Percentiles rank a stretch among this genome's conserved stretches.
These are phyloP conservation scores for Thomomys bottae DNA, from an alignment of 2,113 vertebrate genomes.

Conservation along the genomic window DNA sequence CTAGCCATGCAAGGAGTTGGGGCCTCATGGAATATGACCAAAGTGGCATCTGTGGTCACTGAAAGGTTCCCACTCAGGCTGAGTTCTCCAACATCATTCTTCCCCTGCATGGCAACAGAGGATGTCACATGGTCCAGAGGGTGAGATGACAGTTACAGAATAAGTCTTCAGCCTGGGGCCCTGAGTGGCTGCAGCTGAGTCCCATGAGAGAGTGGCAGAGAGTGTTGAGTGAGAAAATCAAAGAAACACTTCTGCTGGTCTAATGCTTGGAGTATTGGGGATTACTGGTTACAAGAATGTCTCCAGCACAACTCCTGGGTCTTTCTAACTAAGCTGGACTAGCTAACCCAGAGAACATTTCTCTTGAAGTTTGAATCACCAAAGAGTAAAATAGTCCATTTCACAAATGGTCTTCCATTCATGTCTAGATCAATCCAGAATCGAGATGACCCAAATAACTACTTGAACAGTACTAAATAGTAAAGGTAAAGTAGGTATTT, in stretches of 20 bases:
- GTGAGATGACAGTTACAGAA: not conserved
- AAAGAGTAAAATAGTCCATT: not conserved
- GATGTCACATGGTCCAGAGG: not conserved
- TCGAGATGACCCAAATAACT: not conserved
- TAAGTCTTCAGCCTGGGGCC: not conserved
- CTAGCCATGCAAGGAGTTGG: too few species aligned
- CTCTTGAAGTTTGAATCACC: not conserved
- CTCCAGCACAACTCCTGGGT: not conserved
- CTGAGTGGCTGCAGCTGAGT: not conserved
- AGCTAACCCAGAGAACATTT: not conserved
- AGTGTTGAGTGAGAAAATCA: not conserved
- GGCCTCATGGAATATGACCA: not conserved
- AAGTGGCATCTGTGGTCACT: not conserved
- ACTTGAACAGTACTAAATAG: not conserved
- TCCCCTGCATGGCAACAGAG: not conserved
- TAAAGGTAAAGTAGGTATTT: not conserved
- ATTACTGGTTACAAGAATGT: not conserved
- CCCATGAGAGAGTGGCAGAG: accelerated
- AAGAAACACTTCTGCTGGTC: not conserved
- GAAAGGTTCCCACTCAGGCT: not conserved
- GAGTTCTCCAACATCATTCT: not conserved
- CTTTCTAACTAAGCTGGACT: not conserved
- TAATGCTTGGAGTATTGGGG: not conserved
- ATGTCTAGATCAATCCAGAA: not conserved
- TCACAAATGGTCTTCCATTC: not conserved